Percentiles rank a stretch among this genome's conserved stretches.
These are phyloP conservation scores for Pseudomugil tenellus DNA, from an alignment of 2,797 vertebrate genomes.

Conservation along the genomic window DNA sequence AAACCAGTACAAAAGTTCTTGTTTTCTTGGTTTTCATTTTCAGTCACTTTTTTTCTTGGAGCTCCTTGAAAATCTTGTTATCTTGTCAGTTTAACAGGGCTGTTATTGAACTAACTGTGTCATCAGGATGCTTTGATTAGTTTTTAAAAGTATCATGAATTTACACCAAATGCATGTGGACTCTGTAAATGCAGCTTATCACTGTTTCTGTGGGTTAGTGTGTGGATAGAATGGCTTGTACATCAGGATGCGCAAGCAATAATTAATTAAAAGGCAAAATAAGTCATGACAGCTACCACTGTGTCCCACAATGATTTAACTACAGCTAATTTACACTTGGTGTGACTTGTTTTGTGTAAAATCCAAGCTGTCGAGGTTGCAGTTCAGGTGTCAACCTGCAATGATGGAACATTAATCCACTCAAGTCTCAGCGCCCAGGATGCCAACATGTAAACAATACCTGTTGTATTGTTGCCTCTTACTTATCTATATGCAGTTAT, in stretches of 20 bases:
- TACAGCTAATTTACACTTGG: background rate
- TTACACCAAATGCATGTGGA: background rate
- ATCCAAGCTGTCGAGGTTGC: background rate
- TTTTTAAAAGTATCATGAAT: background rate
- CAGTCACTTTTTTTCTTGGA: background rate
- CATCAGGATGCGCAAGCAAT: background rate
- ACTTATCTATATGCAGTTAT: background rate
- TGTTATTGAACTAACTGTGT: background rate
- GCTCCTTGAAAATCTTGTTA: constrained; percentile 10
- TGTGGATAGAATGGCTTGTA: background rate
- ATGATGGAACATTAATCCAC: background rate
- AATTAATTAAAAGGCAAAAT: background rate
- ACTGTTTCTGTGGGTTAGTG: background rate
- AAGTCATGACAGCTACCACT: background rate
- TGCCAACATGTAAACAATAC: too few species aligned
- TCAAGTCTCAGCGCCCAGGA: background rate
- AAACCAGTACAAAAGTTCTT: background rate
- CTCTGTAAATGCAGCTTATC: background rate
- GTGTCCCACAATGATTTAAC: background rate
- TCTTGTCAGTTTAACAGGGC: background rate
- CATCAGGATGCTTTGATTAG: background rate
- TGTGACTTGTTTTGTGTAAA: constrained; percentile 5
- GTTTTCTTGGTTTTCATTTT: constrained; percentile 3
- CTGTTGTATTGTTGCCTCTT: too few species aligned
- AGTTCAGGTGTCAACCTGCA: background rate